A percentile compares a stretch with the other conserved stretches of the same genome.
Evolutionary conservation across 2,888 invertebrate species (phyloP).

Genomic region (Onthophagus sagittarius): DNA sequence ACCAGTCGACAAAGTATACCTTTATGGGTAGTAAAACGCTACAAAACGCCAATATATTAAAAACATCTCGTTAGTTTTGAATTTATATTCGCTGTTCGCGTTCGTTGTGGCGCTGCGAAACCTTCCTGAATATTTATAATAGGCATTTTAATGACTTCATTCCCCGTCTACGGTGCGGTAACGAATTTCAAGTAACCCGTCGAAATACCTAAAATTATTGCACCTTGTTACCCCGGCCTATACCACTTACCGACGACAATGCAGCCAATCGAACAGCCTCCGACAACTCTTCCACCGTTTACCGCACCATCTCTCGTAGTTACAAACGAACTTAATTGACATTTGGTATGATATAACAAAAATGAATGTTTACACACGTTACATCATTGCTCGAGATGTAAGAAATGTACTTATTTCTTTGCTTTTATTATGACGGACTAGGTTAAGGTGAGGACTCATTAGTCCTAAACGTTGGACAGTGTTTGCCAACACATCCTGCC

Average conservation of each 20-base stretch:
- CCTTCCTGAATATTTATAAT: not conserved
- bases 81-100: not conserved
- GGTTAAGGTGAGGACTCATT: not conserved
- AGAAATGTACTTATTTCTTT: too few species aligned
- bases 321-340: not conserved
- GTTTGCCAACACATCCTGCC: not conserved
- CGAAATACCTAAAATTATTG: not conserved
- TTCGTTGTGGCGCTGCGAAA: not conserved
- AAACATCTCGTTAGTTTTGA: not conserved
- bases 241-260: not conserved
- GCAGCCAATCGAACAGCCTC: not conserved
- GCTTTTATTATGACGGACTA: not conserved
- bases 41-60: not conserved
- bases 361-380: not conserved
- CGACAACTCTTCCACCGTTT: not conserved
- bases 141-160: not conserved
- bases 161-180: not conserved
- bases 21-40: not conserved
- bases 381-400: not conserved
- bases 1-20: not conserved
- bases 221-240: not conserved
- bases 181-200: not conserved
- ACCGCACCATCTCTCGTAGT: not conserved
- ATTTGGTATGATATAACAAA: not conserved
- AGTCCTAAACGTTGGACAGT: not conserved